These are phyloP conservation scores for Drosophila anceps DNA, from an alignment of 2,888 invertebrate species.

Conservation along the genomic window DNA sequence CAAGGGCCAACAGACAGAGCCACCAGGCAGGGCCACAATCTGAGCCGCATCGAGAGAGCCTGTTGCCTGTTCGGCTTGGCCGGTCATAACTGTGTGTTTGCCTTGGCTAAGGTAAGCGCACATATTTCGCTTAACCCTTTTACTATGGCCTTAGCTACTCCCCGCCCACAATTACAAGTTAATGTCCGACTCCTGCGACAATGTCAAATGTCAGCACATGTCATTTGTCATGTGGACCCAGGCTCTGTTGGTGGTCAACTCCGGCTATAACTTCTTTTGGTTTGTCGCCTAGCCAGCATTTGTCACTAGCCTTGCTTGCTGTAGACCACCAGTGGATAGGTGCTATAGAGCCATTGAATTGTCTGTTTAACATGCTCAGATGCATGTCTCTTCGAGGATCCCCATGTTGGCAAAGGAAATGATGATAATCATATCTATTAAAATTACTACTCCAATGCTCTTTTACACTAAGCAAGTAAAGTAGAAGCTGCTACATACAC, in stretches of 20 bases:
- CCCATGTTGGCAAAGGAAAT: conserved; percentile 24
- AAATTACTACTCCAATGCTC: not conserved
- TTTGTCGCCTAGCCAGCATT: conserved; percentile 60
- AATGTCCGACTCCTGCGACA: conserved; percentile 55
- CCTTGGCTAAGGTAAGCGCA: conserved; percentile 26
- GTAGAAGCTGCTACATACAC: not conserved
- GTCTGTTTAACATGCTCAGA: conserved; percentile 25
- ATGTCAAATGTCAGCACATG: conserved; percentile 78
- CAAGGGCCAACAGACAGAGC: conserved; percentile 16
- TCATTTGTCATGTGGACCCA: conserved; percentile 66
- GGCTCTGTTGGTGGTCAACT: conserved; percentile 6
- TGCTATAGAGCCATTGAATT: conserved; percentile 20
- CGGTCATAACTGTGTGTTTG: conserved; percentile 52
- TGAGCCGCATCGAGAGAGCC: not conserved
- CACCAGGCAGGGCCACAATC: conserved; percentile 1
- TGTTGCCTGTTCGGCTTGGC: not conserved
- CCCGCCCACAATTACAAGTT: conserved; percentile 63
- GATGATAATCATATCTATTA: conserved; percentile 43
- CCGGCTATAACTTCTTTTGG: conserved; percentile 22
- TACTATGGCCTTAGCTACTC: conserved; percentile 23
- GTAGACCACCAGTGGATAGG: conserved; percentile 65
- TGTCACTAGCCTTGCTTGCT: conserved; percentile 56
- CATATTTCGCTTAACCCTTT: conserved; percentile 59
- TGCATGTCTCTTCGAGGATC: conserved; percentile 1
- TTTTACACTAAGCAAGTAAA: not conserved